phyloP scores from a whole-genome alignment of 2,797 vertebrate species.

The Darevskia nairensis region DNA sequence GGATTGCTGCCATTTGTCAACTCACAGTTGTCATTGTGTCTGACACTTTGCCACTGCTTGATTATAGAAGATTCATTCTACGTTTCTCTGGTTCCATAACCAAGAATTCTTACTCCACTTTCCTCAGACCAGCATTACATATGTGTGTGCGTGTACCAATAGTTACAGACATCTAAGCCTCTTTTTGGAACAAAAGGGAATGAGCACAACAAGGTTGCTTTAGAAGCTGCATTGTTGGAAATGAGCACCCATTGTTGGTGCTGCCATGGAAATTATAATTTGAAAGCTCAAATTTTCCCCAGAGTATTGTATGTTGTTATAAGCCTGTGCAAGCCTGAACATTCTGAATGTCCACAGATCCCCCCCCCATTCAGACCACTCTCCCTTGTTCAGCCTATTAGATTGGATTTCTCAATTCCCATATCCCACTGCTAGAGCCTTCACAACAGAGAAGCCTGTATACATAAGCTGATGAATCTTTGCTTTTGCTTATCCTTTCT shows the following conservation, averaged over 20 bases:
- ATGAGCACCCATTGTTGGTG: conserved; percentile 59
- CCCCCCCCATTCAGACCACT: conserved; percentile 28
- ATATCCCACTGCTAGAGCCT: conserved; percentile 35
- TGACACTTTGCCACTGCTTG: not conserved
- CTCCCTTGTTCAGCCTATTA: conserved; percentile 45
- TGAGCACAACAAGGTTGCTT: conserved; percentile 35
- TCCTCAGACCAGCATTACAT: not conserved
- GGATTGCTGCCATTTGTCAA: not conserved
- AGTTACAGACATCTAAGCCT: conserved; percentile 4
- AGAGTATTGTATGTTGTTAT: conserved; percentile 45
- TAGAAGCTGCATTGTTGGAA: conserved; percentile 56
- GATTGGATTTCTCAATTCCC: conserved; percentile 32
- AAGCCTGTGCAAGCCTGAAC: conserved; percentile 36
- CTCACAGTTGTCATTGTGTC: not conserved
- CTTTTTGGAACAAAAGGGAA: conserved; percentile 21
- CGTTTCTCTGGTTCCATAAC: not conserved
- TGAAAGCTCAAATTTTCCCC: conserved; percentile 53
- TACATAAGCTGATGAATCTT: conserved; percentile 31
- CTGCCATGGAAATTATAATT: conserved; percentile 61
- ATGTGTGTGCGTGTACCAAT: conserved; percentile 9
- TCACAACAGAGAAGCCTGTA: conserved; percentile 19
- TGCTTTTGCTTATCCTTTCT: conserved; percentile 36
- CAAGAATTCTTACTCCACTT: not conserved
- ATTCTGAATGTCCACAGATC: conserved; percentile 19
- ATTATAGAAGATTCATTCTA: not conserved